Percentiles rank a stretch among this genome's conserved stretches.
Conservation (phyloP, 2,888 invertebrate species). For the Exocentrus adspersus region DNA sequence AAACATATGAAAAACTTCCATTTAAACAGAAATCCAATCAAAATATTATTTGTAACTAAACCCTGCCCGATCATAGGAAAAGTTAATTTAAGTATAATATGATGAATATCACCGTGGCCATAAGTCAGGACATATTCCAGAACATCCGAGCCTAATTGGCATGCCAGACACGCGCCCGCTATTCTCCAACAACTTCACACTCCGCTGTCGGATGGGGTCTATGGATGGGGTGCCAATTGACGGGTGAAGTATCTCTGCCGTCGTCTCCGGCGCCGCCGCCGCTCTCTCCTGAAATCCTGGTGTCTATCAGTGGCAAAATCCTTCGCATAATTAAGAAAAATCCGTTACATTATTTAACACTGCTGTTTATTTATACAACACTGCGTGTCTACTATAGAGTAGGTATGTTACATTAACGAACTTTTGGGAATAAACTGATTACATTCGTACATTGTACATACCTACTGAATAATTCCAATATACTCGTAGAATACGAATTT, state of each 20-base stretch:
- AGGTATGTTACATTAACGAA: too few relatives aligned
- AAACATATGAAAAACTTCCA: not conserved
- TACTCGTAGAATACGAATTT: too few relatives aligned
- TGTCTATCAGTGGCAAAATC: constrained; percentile 51
- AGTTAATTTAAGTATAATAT: constrained; percentile 38
- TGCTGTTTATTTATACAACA: too few relatives aligned
- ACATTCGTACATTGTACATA: too few relatives aligned
- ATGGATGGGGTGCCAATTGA: constrained; percentile 45
- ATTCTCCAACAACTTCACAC: constrained; percentile 56
- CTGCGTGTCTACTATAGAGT: too few relatives aligned
- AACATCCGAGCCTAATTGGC: constrained; percentile 40
- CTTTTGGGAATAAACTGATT: too few relatives aligned
- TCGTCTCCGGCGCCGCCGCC: constrained; percentile 41
- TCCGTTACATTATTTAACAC: too few relatives aligned
- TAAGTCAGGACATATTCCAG: constrained; percentile 31
- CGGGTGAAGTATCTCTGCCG: constrained; percentile 43
- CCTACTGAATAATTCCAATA: too few relatives aligned
- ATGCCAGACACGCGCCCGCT: constrained; percentile 58
- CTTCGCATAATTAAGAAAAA: constrained; percentile 42
- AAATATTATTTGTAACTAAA: constrained; percentile 1
- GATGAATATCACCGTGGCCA: constrained; percentile 37
- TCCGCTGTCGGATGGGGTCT: constrained; percentile 33
- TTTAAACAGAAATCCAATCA: not conserved
- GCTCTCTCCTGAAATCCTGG: constrained; percentile 44
- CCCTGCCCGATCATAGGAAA: constrained; percentile 3